Conservation (phyloP, 2,888 invertebrate genomes). For the Protodeltote pygarga region DNA sequence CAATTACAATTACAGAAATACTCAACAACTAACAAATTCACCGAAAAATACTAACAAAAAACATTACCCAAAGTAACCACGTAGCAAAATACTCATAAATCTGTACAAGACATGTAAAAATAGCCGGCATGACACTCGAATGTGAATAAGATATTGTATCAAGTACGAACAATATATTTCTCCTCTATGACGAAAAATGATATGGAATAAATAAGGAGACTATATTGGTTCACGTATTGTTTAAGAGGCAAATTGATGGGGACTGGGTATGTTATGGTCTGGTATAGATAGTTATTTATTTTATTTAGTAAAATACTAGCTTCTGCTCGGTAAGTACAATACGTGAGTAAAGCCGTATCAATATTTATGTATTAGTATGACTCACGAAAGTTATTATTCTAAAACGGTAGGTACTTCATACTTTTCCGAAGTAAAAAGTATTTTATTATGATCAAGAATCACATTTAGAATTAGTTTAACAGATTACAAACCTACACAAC, state of each 20-base stretch:
- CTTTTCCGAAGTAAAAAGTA: no score
- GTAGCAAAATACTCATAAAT: constrained; percentile 33
- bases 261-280: no score
- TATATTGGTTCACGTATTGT: constrained; percentile 39
- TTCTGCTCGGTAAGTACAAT: no score
- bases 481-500: no score
- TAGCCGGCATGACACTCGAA: constrained; percentile 41
- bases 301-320: no score
- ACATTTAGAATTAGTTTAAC: no score
- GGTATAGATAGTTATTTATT: no score
- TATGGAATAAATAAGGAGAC: constrained; percentile 40
- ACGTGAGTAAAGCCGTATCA: no score
- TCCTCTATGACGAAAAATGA: constrained; percentile 44
- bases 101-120: constrained; percentile 26
- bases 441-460: no score
- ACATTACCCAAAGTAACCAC: constrained; percentile 16
- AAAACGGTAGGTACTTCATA: no score
- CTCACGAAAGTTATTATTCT: no score
- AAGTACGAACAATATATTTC: constrained; percentile 23
- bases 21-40: not conserved
- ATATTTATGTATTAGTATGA: no score
- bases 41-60: constrained; percentile 21
- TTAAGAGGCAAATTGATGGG: constrained; percentile 30
- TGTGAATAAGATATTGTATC: constrained; percentile 50
- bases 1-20: not conserved